These are phyloP conservation scores for Entomobrya proxima DNA, from an alignment of 2,888 invertebrate species.

Conservation along the genomic window DNA sequence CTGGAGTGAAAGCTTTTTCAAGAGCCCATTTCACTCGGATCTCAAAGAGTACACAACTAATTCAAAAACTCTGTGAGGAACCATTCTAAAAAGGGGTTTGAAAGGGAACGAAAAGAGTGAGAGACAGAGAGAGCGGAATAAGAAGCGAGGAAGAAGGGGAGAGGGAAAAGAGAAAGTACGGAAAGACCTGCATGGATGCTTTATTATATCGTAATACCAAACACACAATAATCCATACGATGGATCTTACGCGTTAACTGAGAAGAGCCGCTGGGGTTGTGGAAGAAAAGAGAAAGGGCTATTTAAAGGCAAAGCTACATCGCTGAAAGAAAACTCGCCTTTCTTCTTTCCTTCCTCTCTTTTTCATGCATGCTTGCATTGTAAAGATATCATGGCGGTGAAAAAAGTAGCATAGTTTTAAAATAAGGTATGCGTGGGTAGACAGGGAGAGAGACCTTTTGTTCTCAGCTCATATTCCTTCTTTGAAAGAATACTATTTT, in stretches of 20 bases:
- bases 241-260: background rate
- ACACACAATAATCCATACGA: background rate
- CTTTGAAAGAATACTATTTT: too few species aligned
- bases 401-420: constrained; percentile 13
- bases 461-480: background rate
- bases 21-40: constrained; percentile 46
- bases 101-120: background rate
- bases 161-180: background rate
- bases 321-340: constrained; percentile 17
- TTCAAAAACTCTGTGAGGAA: constrained; percentile 45
- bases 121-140: background rate
- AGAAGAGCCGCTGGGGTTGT: constrained; percentile 11
- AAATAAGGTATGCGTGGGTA: background rate
- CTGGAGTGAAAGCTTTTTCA: constrained; percentile 56
- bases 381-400: background rate
- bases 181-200: background rate
- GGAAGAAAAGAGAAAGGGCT: background rate
- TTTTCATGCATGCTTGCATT: constrained; percentile 37
- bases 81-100: constrained; percentile 39
- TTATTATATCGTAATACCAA: background rate
- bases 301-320: background rate
- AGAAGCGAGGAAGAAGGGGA: background rate
- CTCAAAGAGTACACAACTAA: constrained; percentile 55
- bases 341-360: background rate
- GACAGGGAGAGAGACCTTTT: too few species aligned